Evolutionary conservation across 2,888 invertebrate genomes (phyloP).

Genomic region (Muschampia plurimacula): DNA sequence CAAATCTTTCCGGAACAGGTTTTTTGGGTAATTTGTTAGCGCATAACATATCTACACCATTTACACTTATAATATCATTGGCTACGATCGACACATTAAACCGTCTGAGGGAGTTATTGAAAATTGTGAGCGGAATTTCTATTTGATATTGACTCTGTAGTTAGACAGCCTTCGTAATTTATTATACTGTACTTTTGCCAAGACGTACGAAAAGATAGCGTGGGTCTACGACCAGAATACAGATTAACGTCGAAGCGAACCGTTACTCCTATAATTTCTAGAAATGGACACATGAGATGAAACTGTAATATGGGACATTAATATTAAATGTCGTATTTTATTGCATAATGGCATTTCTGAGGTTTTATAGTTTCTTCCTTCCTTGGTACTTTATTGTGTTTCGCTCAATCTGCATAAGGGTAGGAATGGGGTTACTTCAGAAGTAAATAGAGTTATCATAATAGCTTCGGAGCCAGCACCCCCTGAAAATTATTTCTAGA

Average conservation of each 20-base stretch:
- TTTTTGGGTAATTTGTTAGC: no score
- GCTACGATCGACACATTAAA: no score
- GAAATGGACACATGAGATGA: conserved; percentile 13
- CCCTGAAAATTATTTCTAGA: no score
- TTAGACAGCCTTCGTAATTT: conserved; percentile 58
- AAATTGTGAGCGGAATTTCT: conserved; percentile 9
- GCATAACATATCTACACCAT: no score
- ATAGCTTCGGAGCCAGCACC: no score
- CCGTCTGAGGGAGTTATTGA: neutral
- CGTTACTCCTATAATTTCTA: conserved; percentile 24
- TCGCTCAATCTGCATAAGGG: no score
- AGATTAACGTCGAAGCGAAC: conserved; percentile 37
- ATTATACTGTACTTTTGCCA: conserved; percentile 63
- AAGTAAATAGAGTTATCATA: no score
- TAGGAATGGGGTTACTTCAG: no score
- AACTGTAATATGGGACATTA: conserved; percentile 2
- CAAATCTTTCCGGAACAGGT: no score
- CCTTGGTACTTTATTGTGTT: no score
- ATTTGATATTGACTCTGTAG: conserved; percentile 21
- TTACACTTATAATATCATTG: no score
- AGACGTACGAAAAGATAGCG: conserved; percentile 54
- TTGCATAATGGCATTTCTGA: neutral
- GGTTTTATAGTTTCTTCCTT: neutral
- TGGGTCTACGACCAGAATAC: conserved; percentile 46
- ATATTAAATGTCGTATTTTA: neutral